A percentile compares a stretch with the other conserved stretches of the same genome.
Conservation (phyloP, 2,113 vertebrate genomes). For the Poicephalus gulielmi region DNA sequence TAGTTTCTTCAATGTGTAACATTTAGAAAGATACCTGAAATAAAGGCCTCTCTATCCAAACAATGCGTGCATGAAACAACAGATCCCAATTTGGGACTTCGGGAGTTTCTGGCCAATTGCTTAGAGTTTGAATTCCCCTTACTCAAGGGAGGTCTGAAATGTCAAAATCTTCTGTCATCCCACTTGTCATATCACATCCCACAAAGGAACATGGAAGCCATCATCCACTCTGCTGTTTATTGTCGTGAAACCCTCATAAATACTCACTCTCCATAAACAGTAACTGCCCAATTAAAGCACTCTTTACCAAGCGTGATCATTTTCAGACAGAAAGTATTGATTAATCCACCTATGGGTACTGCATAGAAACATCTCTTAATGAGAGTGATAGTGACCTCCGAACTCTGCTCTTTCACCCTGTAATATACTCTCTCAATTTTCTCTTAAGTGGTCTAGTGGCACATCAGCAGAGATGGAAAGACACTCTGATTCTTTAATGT, state of each 20-base stretch:
- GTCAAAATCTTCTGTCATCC: conserved; percentile 59
- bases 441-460: conserved; percentile 70
- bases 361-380: conserved; percentile 76
- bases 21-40: not conserved
- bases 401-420: conserved; percentile 72
- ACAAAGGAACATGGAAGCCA: conserved; percentile 50
- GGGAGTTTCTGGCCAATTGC: conserved; percentile 5
- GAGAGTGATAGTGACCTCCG: conserved; percentile 74
- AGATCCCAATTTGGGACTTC: not conserved
- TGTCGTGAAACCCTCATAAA: conserved; percentile 63
- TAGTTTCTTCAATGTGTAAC: not conserved
- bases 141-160: conserved; percentile 59
- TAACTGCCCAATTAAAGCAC: conserved; percentile 75
- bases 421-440: conserved; percentile 76
- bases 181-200: conserved; percentile 44
- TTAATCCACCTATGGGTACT: conserved; percentile 68
- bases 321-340: conserved; percentile 76
- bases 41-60: not conserved
- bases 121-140: not conserved
- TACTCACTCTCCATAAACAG: conserved; percentile 60
- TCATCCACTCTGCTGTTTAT: conserved; percentile 60
- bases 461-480: conserved; percentile 68
- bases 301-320: conserved; percentile 73
- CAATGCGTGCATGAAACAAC: not conserved
- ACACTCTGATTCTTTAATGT: conserved; percentile 61